Evolutionary conservation across 2,113 vertebrate genomes (phyloP), one percentile per base, ranked within the genome.

Genomic region (Oryzias celebensis): DNA sequence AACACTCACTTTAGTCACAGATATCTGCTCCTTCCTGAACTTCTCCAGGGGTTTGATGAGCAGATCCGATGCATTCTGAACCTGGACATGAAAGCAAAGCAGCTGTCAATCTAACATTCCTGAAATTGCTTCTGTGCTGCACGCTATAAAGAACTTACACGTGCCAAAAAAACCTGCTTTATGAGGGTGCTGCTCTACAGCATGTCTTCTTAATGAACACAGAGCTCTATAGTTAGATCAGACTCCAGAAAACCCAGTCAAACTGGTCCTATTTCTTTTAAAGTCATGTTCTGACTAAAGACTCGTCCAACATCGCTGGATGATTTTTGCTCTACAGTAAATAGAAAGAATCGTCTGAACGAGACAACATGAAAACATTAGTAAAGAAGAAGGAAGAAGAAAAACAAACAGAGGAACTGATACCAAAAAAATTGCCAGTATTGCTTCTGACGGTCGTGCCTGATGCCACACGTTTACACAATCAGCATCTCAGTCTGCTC

Each of bases 11-110:
- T 99, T 99, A 65, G 96, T 97, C 59, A 95, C 92, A 28, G 94
- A 94, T 60, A 98, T 97, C 80, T 98, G 95, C 28, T 99, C 96
- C 82, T 98, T 99, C 44, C 94, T 92, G 71, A 99, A 99, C 84
- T 91, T 96, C 89, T 99, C 97, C 90, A 99, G 52, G 14, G 97
- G 97, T 65, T 97, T 98, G 73, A 99, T 98, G 72, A 99, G 92
- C 78, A 99, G 84, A 84, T 98, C 95, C 17, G 94, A 96, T 0
- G 97, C 95, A 1, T 99, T 99, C 68, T 99, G 96, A 17, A 99
- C 95, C 97, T 99, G 78, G 45, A 79, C 0, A 18, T 1, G 31
- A 26, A 63, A 67, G 71, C 47, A 47, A 8, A 52, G 41, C 1
- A 0, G 2, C 74, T 24, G 64, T 18, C 43, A 5, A 0, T 2